A percentile compares a stretch with the other conserved stretches of the same genome.
phyloP scores from a whole-genome alignment of 2,113 vertebrate species.

The Junco hyemalis region DNA sequence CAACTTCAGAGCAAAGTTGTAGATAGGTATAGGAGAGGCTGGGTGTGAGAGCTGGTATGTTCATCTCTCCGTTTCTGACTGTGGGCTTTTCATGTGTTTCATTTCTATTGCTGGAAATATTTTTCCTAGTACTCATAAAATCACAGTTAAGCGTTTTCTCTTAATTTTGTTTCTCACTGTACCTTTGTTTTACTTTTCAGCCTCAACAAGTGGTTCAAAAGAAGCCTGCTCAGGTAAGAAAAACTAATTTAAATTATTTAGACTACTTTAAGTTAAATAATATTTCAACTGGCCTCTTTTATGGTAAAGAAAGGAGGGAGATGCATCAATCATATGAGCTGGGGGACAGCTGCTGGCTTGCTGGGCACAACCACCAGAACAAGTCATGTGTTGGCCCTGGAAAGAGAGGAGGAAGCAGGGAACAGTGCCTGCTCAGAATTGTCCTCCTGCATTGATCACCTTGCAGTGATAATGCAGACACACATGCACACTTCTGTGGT shows the following conservation, averaged over 20 bases:
- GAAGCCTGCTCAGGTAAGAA: slow-evolving; percentile 91
- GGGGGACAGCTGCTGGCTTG: background rate
- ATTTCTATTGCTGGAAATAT: background rate
- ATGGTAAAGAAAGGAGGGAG: background rate
- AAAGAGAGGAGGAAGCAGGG: background rate
- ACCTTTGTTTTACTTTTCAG: slow-evolving; percentile 74
- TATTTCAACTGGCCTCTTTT: background rate
- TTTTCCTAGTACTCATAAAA: background rate
- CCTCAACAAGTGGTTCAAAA: slow-evolving; percentile 93
- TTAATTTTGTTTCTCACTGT: background rate
- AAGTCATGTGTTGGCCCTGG: fast-evolving
- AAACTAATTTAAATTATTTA: background rate
- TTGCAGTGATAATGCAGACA: background rate
- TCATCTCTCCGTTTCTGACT: background rate
- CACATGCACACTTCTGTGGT: fast-evolving
- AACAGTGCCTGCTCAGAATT: background rate
- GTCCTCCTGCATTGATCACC: background rate
- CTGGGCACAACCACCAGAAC: background rate
- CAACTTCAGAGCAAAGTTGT: background rate
- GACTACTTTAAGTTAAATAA: background rate
- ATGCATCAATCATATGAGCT: fast-evolving
- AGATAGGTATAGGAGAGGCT: background rate
- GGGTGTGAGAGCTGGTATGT: background rate
- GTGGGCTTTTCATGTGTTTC: background rate
- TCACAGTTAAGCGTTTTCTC: background rate